phyloP scores from a whole-genome alignment of 2,888 invertebrate species.

The Scaptomyza parva region DNA sequence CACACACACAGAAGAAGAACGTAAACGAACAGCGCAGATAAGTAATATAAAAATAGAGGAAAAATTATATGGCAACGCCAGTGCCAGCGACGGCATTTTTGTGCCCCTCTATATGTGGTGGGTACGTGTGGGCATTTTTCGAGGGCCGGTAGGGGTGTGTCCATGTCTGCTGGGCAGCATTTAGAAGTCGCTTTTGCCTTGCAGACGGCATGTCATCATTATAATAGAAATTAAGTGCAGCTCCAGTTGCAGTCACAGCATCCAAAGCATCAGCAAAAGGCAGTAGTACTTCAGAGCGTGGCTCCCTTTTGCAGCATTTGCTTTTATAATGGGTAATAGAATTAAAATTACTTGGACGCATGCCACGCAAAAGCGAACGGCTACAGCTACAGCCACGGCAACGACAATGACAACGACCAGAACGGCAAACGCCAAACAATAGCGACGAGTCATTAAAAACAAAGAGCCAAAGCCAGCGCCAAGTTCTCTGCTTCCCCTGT shows the following conservation, averaged over 20 bases:
- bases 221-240: slow-evolving; percentile 77
- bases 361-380: slow-evolving; percentile 51
- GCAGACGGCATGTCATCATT: slow-evolving; percentile 75
- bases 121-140: slow-evolving; percentile 36
- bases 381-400: slow-evolving; percentile 16
- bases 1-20: too few relatives aligned
- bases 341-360: slow-evolving; percentile 74
- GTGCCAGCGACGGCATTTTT: slow-evolving; percentile 24
- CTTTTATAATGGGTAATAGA: slow-evolving; percentile 70
- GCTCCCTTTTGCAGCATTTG: slow-evolving; percentile 37
- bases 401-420: slow-evolving; percentile 14
- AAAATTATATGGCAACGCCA: slow-evolving; percentile 27
- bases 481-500: slow-evolving; percentile 23
- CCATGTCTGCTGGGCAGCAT: slow-evolving; percentile 44
- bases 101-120: slow-evolving; percentile 22
- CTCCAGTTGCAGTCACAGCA: slow-evolving; percentile 37
- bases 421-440: slow-evolving; percentile 61
- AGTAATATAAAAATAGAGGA: slow-evolving; percentile 17
- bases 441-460: slow-evolving; percentile 64
- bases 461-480: slow-evolving; percentile 58
- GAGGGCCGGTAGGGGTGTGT: slow-evolving; percentile 28
- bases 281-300: slow-evolving; percentile 34
- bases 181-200: slow-evolving; percentile 31
- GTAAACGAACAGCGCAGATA: slow-evolving; percentile 26
- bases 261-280: slow-evolving; percentile 17